Evolutionary conservation across 1,140 invertebrate species (phyloP).

Genomic region (Caenorhabditis brenneri): DNA sequence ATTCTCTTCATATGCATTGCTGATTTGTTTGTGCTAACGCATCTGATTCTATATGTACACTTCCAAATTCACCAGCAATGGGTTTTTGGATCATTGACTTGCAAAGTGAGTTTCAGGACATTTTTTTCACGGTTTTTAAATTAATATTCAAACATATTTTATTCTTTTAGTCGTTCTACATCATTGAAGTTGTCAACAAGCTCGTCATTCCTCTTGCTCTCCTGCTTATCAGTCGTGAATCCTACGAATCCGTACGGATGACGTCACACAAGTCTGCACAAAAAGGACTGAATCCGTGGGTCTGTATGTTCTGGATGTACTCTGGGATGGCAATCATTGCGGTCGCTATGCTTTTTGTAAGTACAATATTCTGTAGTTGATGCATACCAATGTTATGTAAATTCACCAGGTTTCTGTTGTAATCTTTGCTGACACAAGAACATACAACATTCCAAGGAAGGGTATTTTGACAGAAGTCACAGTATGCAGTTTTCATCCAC

Average conservation of each 20-base stretch:
- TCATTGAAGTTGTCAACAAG: conserved; percentile 48
- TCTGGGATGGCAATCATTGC: background rate
- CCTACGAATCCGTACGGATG: conserved; percentile 37
- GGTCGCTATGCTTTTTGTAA: background rate
- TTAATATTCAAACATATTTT: background rate
- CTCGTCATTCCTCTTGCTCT: conserved; percentile 35
- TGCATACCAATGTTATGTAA: too few relatives aligned
- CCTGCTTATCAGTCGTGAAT: conserved; percentile 28
- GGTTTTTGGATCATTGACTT: conserved; percentile 15
- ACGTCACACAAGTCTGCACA: conserved; percentile 7
- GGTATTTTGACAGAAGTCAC: conserved; percentile 18
- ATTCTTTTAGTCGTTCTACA: conserved; percentile 36
- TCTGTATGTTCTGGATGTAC: background rate
- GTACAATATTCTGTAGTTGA: background rate
- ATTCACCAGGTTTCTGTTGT: background rate
- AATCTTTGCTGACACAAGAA: conserved; percentile 4
- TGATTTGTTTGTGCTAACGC: conserved; percentile 12
- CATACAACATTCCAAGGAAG: background rate
- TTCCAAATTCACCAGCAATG: conserved; percentile 37
- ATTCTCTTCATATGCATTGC: conserved; percentile 42
- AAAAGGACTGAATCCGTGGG: background rate
- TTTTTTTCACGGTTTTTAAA: background rate
- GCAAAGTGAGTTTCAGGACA: conserved; percentile 39
- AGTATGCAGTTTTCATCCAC: conserved; percentile 44
- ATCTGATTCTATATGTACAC: conserved; percentile 13